Conservation (phyloP, 2,888 invertebrate genomes). For the Macaria liturata region DNA sequence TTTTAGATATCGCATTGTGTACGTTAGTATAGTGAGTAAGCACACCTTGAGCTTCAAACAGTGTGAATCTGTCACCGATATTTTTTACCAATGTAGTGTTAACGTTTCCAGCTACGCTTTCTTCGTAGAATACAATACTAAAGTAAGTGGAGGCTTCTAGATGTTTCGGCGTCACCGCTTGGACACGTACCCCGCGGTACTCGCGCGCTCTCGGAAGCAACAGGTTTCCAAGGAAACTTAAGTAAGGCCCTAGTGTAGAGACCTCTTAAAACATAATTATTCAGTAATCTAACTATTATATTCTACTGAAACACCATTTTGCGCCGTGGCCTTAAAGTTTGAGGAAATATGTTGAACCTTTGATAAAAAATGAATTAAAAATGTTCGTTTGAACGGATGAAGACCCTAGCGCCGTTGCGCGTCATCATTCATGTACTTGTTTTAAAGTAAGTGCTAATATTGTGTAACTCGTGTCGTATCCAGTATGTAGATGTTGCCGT, state of each 20-base stretch:
- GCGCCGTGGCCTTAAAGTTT: slow-evolving; percentile 82
- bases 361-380: slow-evolving; percentile 58
- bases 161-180: slow-evolving; percentile 24
- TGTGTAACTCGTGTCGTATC: slow-evolving; percentile 53
- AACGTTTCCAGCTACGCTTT: slow-evolving; percentile 65
- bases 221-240: slow-evolving; percentile 51
- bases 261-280: slow-evolving; percentile 62
- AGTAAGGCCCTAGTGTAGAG: slow-evolving; percentile 69
- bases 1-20: slow-evolving; percentile 82
- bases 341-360: slow-evolving; percentile 77
- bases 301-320: slow-evolving; percentile 82
- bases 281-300: slow-evolving; percentile 70
- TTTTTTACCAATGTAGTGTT: slow-evolving; percentile 73
- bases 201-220: slow-evolving; percentile 30
- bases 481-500: slow-evolving; percentile 70
- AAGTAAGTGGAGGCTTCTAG: slow-evolving; percentile 51
- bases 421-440: slow-evolving; percentile 38
- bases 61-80: slow-evolving; percentile 72
- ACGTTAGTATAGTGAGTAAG: slow-evolving; percentile 79
- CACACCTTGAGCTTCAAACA: slow-evolving; percentile 79
- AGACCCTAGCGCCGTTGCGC: slow-evolving; percentile 32
- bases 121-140: slow-evolving; percentile 55
- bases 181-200: slow-evolving; percentile 18
- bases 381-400: slow-evolving; percentile 57
- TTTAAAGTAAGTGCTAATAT: slow-evolving; percentile 63